Evolutionary conservation across 1,140 invertebrate species (phyloP).

Genomic region (Lepidostoma basale): DNA sequence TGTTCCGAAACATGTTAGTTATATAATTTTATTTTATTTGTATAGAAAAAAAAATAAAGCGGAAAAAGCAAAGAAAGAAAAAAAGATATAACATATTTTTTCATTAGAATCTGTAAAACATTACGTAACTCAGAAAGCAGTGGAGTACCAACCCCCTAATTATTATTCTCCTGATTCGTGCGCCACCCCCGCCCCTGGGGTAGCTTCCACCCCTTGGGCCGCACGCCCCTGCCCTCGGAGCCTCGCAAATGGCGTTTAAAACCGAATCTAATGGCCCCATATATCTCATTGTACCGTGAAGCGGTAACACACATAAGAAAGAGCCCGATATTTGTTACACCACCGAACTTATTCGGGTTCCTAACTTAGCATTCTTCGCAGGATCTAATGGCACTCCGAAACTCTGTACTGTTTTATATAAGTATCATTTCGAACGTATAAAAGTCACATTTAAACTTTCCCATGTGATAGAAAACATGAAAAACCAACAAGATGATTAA

Average conservation of each 20-base stretch:
- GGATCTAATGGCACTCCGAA: not conserved
- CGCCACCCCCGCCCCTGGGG: conserved; percentile 1
- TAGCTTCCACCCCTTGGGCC: conserved; percentile 2
- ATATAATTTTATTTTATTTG: too few relatives aligned
- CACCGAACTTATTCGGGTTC: not conserved
- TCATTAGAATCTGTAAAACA: too few relatives aligned
- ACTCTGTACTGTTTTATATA: not conserved
- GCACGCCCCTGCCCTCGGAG: conserved; percentile 11
- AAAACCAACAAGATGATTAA: not conserved
- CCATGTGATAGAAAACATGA: not conserved
- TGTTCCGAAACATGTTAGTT: too few relatives aligned
- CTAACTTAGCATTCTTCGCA: not conserved
- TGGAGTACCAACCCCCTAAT: too few relatives aligned
- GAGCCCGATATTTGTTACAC: conserved; percentile 32
- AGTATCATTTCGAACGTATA: not conserved
- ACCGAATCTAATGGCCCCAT: conserved; percentile 44
- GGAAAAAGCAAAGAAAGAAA: too few relatives aligned
- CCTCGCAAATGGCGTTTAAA: conserved; percentile 44
- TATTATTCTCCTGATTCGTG: not conserved
- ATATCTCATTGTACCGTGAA: conserved; percentile 32
- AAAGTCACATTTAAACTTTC: not conserved
- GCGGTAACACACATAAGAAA: conserved; percentile 38
- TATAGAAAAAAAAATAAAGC: too few relatives aligned
- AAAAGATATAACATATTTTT: too few relatives aligned
- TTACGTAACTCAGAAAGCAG: too few relatives aligned